Conservation (phyloP, 2,888 invertebrate genomes). For the Brachypalpus laphriformis region DNA sequence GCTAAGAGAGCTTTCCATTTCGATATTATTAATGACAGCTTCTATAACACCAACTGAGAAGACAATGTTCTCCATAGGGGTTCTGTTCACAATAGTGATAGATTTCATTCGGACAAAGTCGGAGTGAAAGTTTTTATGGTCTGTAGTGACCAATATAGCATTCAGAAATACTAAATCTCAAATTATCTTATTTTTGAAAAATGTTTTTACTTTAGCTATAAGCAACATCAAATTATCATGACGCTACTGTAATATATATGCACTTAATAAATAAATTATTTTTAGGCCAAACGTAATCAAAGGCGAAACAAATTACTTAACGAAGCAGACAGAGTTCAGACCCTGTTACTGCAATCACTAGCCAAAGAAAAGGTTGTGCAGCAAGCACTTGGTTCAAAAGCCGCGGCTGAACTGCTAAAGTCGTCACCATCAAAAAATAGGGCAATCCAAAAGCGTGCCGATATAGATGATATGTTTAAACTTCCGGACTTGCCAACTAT, state of each 20-base stretch:
- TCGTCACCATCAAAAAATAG: constrained; percentile 77
- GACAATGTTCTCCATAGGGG: too few species aligned
- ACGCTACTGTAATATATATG: background rate
- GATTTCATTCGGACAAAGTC: too few species aligned
- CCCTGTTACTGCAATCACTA: constrained; percentile 88
- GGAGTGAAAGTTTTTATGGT: too few species aligned
- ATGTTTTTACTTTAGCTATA: too few species aligned
- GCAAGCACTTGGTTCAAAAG: constrained; percentile 84
- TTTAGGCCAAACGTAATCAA: constrained; percentile 89
- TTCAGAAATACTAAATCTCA: too few species aligned
- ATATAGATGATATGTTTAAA: constrained; percentile 87
- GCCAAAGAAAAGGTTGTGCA: constrained; percentile 92
- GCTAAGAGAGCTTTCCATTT: too few species aligned
- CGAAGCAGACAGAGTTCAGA: constrained; percentile 89
- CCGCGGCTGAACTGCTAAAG: constrained; percentile 79
- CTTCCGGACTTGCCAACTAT: constrained; percentile 84
- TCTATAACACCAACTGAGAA: too few species aligned
- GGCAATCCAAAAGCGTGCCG: constrained; percentile 75
- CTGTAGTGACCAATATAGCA: too few species aligned
- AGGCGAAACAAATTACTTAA: constrained; percentile 88
- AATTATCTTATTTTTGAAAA: too few species aligned
- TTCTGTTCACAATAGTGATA: too few species aligned
- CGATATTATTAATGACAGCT: too few species aligned
- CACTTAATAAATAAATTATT: constrained; percentile 4
- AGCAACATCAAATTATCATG: background rate